A percentile compares a stretch with the other conserved stretches of the same genome.
Conservation (phyloP, 2,113 vertebrate species). For the Orycteropus afer region DNA sequence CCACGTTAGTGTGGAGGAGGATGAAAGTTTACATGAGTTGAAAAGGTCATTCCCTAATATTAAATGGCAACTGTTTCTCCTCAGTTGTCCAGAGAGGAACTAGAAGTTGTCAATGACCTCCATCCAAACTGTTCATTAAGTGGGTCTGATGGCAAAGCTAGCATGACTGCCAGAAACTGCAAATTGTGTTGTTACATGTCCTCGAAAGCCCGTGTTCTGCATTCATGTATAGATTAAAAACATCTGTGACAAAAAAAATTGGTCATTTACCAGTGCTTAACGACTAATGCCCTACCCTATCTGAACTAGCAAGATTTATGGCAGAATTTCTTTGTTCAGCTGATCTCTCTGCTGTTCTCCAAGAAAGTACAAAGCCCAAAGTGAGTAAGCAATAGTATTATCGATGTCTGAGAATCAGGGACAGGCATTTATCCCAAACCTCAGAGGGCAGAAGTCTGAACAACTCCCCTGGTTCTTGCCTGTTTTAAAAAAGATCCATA, state of each 20-base stretch:
- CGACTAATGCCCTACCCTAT: conserved; percentile 57
- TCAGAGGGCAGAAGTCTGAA: background rate
- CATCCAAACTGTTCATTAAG: conserved; percentile 49
- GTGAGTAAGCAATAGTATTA: fast-evolving
- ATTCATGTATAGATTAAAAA: conserved; percentile 42
- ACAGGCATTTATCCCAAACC: no score
- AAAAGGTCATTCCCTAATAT: background rate
- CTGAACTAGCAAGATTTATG: conserved; percentile 48
- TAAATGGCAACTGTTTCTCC: conserved; percentile 39
- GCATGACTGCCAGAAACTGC: conserved; percentile 52
- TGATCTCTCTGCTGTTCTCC: conserved; percentile 41
- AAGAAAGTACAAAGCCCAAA: background rate
- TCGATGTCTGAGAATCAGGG: fast-evolving
- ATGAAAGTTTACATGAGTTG: background rate
- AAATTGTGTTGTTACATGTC: conserved; percentile 43
- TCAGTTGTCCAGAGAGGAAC: background rate
- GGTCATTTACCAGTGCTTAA: conserved; percentile 63
- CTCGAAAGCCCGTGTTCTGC: background rate
- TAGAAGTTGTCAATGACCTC: conserved; percentile 43
- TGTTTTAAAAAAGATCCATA: background rate
- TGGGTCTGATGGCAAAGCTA: conserved; percentile 6
- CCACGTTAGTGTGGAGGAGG: background rate
- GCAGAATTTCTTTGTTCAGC: conserved; percentile 61
- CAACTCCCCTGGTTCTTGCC: background rate
- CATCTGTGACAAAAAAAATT: conserved; percentile 42